A percentile compares a stretch with the other conserved stretches of the same genome.
Conservation (phyloP, 2,888 invertebrate species). For the Tetragonisca angustula region DNA sequence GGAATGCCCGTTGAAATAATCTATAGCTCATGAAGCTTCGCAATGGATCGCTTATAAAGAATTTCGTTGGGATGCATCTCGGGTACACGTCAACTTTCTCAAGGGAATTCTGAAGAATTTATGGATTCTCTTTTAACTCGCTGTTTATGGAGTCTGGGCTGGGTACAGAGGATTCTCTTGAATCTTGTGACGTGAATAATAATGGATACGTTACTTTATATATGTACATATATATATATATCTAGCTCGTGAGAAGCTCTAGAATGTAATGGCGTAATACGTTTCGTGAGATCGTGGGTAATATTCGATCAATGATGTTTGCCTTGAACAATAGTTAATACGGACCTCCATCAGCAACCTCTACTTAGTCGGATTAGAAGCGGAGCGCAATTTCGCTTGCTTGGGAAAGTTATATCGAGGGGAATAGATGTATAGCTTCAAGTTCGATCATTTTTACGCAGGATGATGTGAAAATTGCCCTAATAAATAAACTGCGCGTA, state of each 20-base stretch:
- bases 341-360: background rate
- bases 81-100: background rate
- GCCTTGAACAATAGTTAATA: background rate
- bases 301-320: background rate
- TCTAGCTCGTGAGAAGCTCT: background rate
- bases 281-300: background rate
- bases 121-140: conserved; percentile 1
- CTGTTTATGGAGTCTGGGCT: background rate
- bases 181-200: background rate
- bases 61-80: background rate
- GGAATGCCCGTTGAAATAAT: background rate
- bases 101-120: background rate
- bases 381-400: too few species aligned
- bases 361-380: too few species aligned
- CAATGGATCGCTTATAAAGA: background rate
- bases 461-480: too few species aligned
- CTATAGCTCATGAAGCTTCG: background rate
- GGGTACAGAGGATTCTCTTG: background rate
- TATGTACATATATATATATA: background rate
- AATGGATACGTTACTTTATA: background rate
- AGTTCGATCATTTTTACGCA: too few species aligned
- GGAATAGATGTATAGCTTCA: too few species aligned
- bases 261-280: background rate
- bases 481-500: too few species aligned
- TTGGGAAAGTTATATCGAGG: too few species aligned